Base-by-base conservation (phyloP, 1,140 invertebrate genomes). In the Rhagoletis pomonella region DNA sequence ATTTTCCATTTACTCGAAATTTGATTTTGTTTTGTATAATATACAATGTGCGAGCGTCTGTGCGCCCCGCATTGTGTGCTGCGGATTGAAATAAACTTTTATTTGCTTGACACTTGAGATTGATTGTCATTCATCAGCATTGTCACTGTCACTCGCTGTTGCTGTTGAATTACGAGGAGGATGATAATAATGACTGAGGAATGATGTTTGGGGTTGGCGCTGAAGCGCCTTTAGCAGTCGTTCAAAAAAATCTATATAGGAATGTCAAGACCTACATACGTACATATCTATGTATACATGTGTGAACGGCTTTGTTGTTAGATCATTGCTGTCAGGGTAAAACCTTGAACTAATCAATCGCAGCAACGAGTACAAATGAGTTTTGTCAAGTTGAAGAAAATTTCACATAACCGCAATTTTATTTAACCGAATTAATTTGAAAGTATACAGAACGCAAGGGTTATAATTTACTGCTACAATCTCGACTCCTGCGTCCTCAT, bases 51-150 rank as follows among this genome's bases (percentile, higher is more conserved):
- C 39, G 12, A 29, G 14, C 59, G 39, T 60, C 4, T 47, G 86
- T 85, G 29, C 50, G 42, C n/a, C 73, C 55, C 47, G 81, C 81
- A 86, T 62, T 89, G 81, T 88, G 87, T 88, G 81, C 19, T 62
- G 65, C 69, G 90, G 90, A 87, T 87, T 87, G 86, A 91, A 92
- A 90, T 90, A 91, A 92, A 90, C 91, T 92, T 90, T 91, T 91
- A 92, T 92, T 92, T 91, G 91, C 90, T 90, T 90, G 91, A 92
- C 91, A 92, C 91, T 92, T 92, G 90, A 92, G 90, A 92, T 92
- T 92, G 91, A 92, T 92, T 92, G 91, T 92, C 91, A 92, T 92
- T 91, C 91, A 92, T 92, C 91, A 92, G 89, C 89, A 77, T 87
- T 81, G 67, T 77, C 73, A 81, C 67, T 87, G 65, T 87, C 86